These are phyloP conservation scores for Petromus typicus DNA, from an alignment of 2,113 vertebrate genomes.

Conservation along the genomic window DNA sequence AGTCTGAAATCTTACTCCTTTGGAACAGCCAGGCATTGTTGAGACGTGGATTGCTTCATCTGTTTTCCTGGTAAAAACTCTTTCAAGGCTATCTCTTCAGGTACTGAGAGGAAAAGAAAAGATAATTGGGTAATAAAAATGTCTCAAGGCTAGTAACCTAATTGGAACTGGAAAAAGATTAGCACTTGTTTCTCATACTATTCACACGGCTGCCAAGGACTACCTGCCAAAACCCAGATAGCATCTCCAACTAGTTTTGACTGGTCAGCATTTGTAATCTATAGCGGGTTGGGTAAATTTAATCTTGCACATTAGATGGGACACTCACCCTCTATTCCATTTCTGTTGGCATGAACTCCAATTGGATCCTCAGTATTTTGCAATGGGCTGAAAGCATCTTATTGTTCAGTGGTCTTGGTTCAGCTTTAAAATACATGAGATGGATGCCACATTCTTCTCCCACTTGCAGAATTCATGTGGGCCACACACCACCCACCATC, in stretches of 20 bases:
- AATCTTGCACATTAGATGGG: neutral
- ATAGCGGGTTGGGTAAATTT: conserved; percentile 68
- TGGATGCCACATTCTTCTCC: neutral
- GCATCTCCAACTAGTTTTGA: conserved; percentile 77
- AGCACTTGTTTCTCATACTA: conserved; percentile 72
- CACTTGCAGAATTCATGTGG: neutral
- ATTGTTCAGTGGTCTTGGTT: neutral
- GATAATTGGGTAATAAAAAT: conserved; percentile 81
- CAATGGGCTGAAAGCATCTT: neutral
- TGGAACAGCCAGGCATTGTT: conserved; percentile 47
- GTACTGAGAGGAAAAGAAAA: conserved; percentile 71
- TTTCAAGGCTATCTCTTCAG: conserved; percentile 70
- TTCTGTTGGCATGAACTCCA: conserved; percentile 36
- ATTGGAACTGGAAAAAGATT: conserved; percentile 84
- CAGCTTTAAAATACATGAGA: neutral
- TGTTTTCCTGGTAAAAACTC: conserved; percentile 61
- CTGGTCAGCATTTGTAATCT: conserved; percentile 70
- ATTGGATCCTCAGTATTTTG: neutral
- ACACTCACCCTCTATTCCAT: neutral
- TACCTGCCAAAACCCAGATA: conserved; percentile 74
- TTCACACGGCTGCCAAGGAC: conserved; percentile 34
- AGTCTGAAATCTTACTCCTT: neutral
- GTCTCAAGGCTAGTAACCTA: conserved; percentile 82
- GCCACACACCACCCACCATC: rapidly evolving
- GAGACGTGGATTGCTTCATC: conserved; percentile 56